Evolutionary conservation across 2,888 invertebrate genomes (phyloP), one percentile per base, ranked within the genome.

Genomic region (Falcaria lacertinaria): DNA sequence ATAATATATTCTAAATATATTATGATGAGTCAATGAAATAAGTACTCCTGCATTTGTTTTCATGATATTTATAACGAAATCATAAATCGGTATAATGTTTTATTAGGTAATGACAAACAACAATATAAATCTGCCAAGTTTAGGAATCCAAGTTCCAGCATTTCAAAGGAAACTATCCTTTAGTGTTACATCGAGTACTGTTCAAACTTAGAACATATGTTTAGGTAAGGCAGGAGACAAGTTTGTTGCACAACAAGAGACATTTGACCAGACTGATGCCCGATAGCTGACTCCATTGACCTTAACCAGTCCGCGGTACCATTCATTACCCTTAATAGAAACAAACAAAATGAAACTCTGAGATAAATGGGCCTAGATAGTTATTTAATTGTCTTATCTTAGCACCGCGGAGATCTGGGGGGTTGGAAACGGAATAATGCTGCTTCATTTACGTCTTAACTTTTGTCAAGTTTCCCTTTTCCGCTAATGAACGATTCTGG

Each of bases 271-370:
- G 67, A 74, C 74, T 73, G 84, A 82, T 80, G 76, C 49, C 68
- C 66, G 84, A 84, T 86, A 84, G 64, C 73, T 55, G 69, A 64
- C 82, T 80, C 79, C 81, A 81, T 83, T 85, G 84, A 86, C 86
- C 84, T 83, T 76, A 72, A 72, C 68, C 69, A 70, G 71, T 69
- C 74, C 63, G 64, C 69, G 56, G 51, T 66, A 64, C 69, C 80
- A 81, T 83, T 86, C 75, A 86, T 87, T 85, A 84, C 78, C 63
- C 67, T 69, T 80, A 84, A 85, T 80, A 82, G 83, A 83, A 86
- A 86, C 85, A 86, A 84, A 86, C 84, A 83, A 79, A 81, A 80
- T 73, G 63, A 75, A 64, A 77, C 78, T 78, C 71, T 8, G 77
- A 76, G 80, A 84, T 84, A 83, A 84, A 86, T 82, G 77, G 77